Evolutionary conservation across 2,113 vertebrate species (phyloP).

Genomic region (Albula glossodonta): DNA sequence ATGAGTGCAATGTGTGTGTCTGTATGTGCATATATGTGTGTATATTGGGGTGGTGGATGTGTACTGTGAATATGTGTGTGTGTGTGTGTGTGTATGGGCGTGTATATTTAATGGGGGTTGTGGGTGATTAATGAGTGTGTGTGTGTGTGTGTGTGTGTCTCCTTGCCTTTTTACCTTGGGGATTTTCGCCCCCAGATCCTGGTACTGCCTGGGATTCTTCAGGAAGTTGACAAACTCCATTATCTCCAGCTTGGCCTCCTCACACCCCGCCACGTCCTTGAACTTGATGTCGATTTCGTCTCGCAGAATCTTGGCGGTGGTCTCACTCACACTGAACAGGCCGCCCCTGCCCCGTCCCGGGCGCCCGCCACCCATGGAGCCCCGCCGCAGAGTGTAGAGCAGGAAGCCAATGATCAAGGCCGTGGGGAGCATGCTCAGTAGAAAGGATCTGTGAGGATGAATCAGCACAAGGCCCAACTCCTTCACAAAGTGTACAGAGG

Average conservation of each 20-base stretch:
- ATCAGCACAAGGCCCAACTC: background rate
- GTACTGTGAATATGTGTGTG: background rate
- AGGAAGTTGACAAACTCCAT: constrained; percentile 72
- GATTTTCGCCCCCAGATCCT: constrained; percentile 69
- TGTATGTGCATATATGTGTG: background rate
- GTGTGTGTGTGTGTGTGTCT: background rate
- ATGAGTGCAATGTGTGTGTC: background rate
- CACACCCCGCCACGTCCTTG: constrained; percentile 67
- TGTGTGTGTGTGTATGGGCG: background rate
- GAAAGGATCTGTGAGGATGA: constrained; percentile 54
- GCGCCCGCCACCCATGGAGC: constrained; percentile 57
- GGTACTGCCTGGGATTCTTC: constrained; percentile 70
- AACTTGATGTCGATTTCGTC: constrained; percentile 55
- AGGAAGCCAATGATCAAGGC: constrained; percentile 62
- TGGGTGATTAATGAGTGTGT: background rate
- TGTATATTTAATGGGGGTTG: too few species aligned
- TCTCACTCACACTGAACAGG: constrained; percentile 64
- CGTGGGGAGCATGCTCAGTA: constrained; percentile 59
- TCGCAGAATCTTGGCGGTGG: constrained; percentile 65
- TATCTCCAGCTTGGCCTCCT: constrained; percentile 71
- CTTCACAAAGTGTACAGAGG: background rate
- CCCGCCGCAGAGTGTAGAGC: constrained; percentile 56
- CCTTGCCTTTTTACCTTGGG: constrained; percentile 57
- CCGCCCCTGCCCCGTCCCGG: constrained; percentile 49
- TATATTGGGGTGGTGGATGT: too few species aligned